Base-by-base conservation (phyloP, 1,140 invertebrate genomes). In the Onthophagus taurus region DNA sequence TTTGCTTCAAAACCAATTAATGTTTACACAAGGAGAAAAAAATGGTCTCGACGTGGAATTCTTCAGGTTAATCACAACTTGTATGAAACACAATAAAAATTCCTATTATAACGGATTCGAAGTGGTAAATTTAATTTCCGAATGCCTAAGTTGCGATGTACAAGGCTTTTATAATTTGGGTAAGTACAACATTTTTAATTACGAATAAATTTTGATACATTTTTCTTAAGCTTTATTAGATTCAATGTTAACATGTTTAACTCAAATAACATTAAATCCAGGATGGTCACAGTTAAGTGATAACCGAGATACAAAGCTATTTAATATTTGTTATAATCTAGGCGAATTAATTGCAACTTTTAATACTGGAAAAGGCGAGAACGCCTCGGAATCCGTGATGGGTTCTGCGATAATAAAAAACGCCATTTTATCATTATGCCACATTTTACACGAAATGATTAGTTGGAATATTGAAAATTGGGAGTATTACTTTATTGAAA, bases 151-250 rank as follows among this genome's bases (percentile, higher is more conserved):
- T n/a, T n/a, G n/a, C n/a, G 58, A 65, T 18, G 50, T 58, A 18
- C 66, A 72, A 48, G 64, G 71, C 51, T 72, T 72, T 53, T 75
- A 73, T 49, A 74, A 73, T 55, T 57, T 75, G 39, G 69, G 72
- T 72, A 59, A 51, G 44, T 31, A 33, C 19, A 34, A 2, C 33
- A 4, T 34, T 34, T 34, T 34, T 18, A 18, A 17, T 34, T n/a
- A n/a, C n/a, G n/a, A n/a, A n/a, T n/a, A n/a, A n/a, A n/a, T n/a
- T n/a, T n/a, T 12, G 4, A 34, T 34, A 2, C 11, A 34, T 34
- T 35, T 19, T 26, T 19, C 60, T 60, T 39, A 41, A 71, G 72
- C 68, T 5, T 72, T 72, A 51, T 61, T 75, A 17, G 69, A 72
- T 57, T 67, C 64, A 54, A 44, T 72, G 14, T 47, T 76, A 38